These are phyloP conservation scores for Dascyllus trimaculatus DNA, from an alignment of 2,113 vertebrate species.

Conservation along the genomic window DNA sequence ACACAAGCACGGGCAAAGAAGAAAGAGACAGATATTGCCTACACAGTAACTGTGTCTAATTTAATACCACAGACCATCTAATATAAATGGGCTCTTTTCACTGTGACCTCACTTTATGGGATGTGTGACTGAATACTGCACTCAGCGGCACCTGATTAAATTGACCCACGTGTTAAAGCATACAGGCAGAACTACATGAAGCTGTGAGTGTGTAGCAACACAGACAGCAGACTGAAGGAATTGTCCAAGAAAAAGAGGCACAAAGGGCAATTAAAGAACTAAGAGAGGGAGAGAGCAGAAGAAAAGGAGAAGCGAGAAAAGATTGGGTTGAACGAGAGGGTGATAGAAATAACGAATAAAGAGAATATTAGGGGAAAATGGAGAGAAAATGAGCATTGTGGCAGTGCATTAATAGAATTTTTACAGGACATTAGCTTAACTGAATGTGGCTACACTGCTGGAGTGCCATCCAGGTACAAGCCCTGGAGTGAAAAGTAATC, in stretches of 20 bases:
- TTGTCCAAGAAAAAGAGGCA: constrained; percentile 5
- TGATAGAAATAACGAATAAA: constrained; percentile 42
- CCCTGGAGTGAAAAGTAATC: constrained; percentile 40
- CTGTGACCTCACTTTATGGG: constrained; percentile 55
- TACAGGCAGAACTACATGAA: not conserved
- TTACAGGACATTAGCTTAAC: constrained; percentile 67
- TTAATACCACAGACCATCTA: constrained; percentile 35
- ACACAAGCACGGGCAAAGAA: constrained; percentile 1
- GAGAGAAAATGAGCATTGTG: constrained; percentile 44
- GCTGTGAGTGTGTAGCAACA: not conserved
- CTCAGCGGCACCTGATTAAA: constrained; percentile 59
- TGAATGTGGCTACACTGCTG: constrained; percentile 39
- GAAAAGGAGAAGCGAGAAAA: constrained; percentile 22
- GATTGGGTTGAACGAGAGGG: constrained; percentile 36
- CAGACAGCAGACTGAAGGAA: not conserved
- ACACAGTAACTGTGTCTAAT: constrained; percentile 54
- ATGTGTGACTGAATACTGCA: constrained; percentile 45
- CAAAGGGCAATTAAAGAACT: constrained; percentile 39
- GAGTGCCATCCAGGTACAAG: constrained; percentile 44
- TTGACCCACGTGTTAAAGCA: constrained; percentile 44
- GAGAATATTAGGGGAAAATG: constrained; percentile 42
- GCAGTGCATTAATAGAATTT: constrained; percentile 49
- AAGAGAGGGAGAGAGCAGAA: not conserved
- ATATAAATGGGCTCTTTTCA: constrained; percentile 51
- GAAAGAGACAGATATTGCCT: constrained; percentile 7